Conservation (phyloP, 2,888 invertebrate species). For the Aporophyla nigra region DNA sequence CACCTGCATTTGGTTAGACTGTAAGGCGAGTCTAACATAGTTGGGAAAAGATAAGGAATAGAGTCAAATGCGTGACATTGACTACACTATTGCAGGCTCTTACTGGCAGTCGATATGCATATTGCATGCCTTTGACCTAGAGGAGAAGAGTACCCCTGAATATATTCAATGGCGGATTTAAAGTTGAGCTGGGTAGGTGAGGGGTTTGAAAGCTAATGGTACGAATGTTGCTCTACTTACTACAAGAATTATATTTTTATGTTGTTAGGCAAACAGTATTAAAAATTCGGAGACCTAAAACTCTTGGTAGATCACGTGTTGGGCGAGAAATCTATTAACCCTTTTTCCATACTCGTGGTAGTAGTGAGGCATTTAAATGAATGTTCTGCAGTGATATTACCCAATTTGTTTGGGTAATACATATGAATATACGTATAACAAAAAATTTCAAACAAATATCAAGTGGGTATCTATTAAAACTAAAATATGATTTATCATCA, state of each 20-base stretch:
- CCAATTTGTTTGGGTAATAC: too few relatives aligned
- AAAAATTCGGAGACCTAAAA: background rate
- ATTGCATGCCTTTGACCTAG: constrained; percentile 66
- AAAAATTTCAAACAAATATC: too few relatives aligned
- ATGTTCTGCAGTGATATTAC: too few relatives aligned
- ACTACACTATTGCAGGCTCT: constrained; percentile 24
- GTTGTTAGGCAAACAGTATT: too few relatives aligned
- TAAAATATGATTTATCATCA: too few relatives aligned
- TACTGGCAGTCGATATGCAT: constrained; percentile 58
- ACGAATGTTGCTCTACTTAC: constrained; percentile 42
- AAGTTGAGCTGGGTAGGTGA: constrained; percentile 52
- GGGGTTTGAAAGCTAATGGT: constrained; percentile 18
- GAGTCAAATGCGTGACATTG: constrained; percentile 25
- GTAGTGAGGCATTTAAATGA: background rate
- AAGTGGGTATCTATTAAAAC: too few relatives aligned
- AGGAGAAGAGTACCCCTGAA: constrained; percentile 56
- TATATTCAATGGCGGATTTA: constrained; percentile 70
- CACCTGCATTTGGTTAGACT: background rate
- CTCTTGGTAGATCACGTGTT: background rate
- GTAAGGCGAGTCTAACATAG: background rate
- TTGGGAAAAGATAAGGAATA: background rate
- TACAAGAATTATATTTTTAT: background rate
- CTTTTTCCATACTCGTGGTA: background rate
- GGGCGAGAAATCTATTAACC: background rate
- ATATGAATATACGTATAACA: too few relatives aligned